Conservation (phyloP, 2,888 invertebrate species). For the Thysanoteuthis rhombus region DNA sequence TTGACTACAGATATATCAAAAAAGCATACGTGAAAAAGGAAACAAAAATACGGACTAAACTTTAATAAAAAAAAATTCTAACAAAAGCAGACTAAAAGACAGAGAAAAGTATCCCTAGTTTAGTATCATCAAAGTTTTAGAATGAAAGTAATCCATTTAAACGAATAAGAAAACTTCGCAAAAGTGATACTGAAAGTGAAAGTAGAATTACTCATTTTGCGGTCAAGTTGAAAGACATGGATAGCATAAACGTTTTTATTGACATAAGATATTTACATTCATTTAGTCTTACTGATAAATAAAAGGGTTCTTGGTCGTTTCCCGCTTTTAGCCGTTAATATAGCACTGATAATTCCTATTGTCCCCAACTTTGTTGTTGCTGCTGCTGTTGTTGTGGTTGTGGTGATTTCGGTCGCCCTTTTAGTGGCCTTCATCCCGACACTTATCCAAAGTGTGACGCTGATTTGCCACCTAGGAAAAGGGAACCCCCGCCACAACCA, state of each 20-base stretch:
- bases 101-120: not conserved
- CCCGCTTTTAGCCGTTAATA: not conserved
- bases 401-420: conserved; percentile 1
- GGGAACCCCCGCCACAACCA: conserved; percentile 22
- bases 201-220: not conserved
- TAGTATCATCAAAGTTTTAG: not conserved
- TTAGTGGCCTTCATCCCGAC: not conserved
- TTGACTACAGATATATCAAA: not conserved
- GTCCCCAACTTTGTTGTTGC: conserved; percentile 14
- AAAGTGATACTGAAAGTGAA: not conserved
- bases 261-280: not conserved
- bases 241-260: not conserved
- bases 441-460: conserved; percentile 15
- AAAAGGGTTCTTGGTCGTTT: not conserved
- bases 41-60: conserved; percentile 12
- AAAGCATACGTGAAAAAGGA: not conserved
- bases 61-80: not conserved
- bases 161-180: not conserved
- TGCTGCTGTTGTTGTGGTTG: conserved; percentile 27
- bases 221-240: not conserved
- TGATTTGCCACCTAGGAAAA: not conserved
- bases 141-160: not conserved
- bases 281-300: not conserved
- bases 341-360: conserved; percentile 15
- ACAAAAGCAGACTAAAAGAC: not conserved